A percentile compares a stretch with the other conserved stretches of the same genome.
Evolutionary conservation across 92 coral and sea anemone genomes (phyloP).

Genomic region (Epizoanthus ramosus): DNA sequence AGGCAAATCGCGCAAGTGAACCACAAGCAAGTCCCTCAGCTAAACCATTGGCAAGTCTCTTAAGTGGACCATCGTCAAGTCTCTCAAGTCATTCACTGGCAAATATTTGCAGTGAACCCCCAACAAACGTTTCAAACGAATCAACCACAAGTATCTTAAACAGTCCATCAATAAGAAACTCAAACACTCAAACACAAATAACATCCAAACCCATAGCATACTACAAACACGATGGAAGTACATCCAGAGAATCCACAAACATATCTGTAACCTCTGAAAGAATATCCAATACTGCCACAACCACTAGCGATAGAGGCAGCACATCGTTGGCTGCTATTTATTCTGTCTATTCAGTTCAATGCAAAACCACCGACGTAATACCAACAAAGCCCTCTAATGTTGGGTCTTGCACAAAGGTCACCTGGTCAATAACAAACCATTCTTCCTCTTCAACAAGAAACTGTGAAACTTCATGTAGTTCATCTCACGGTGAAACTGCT

Average conservation of each 20-base stretch:
- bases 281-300: background rate
- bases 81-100: no score
- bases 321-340: background rate
- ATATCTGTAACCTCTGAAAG: no score
- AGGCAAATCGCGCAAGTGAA: no score
- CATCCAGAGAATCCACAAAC: no score
- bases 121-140: background rate
- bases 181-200: background rate
- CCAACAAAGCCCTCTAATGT: background rate
- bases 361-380: background rate
- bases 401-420: slow-evolving; percentile 16
- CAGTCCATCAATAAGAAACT: background rate
- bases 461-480: background rate
- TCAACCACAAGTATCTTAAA: background rate
- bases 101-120: no score
- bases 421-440: slow-evolving; percentile 20
- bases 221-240: background rate
- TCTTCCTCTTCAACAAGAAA: background rate
- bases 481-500: background rate
- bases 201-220: background rate
- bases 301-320: background rate
- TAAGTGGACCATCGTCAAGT: no score
- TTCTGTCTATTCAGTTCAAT: background rate
- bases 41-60: no score
- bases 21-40: no score